Evolutionary conservation across 2,888 invertebrate genomes (phyloP).

Genomic region (Fragum whitleyi): DNA sequence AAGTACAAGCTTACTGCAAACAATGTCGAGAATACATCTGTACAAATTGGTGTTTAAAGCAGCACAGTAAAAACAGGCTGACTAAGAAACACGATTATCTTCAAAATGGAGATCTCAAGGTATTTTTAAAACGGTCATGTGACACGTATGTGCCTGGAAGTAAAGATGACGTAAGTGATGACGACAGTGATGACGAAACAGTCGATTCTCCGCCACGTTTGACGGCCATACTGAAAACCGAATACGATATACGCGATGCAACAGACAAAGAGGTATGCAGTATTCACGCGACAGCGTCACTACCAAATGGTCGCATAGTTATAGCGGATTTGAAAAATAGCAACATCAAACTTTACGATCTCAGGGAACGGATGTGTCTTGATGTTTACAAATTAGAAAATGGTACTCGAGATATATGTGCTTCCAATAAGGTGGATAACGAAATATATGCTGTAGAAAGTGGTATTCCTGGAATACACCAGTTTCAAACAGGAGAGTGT

Average conservation of each 20-base stretch:
- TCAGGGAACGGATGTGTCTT: slow-evolving; percentile 27
- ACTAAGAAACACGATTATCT: slow-evolving; percentile 45
- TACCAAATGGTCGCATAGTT: slow-evolving; percentile 41
- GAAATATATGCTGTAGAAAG: slow-evolving; percentile 47
- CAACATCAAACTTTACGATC: slow-evolving; percentile 53
- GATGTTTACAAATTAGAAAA: slow-evolving; percentile 39
- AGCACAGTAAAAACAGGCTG: slow-evolving; percentile 47
- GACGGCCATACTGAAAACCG: slow-evolving; percentile 41
- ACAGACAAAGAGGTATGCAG: slow-evolving; percentile 58
- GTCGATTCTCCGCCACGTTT: background rate
- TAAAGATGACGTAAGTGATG: background rate
- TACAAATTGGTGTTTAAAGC: slow-evolving; percentile 43
- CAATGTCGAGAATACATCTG: slow-evolving; percentile 58
- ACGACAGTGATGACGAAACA: slow-evolving; percentile 14
- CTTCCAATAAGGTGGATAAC: slow-evolving; percentile 34
- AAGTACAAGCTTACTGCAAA: slow-evolving; percentile 43
- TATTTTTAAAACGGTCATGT: slow-evolving; percentile 12
- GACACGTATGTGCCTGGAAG: background rate
- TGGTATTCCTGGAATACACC: slow-evolving; percentile 46
- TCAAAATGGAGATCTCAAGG: slow-evolving; percentile 42
- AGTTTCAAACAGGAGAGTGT: slow-evolving; percentile 10
- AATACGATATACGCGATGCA: slow-evolving; percentile 37
- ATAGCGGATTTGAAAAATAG: slow-evolving; percentile 59
- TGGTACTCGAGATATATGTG: slow-evolving; percentile 56
- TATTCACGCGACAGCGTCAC: slow-evolving; percentile 49